Base-by-base conservation (phyloP, 1,140 invertebrate species). In the Drosophila navojoa region DNA sequence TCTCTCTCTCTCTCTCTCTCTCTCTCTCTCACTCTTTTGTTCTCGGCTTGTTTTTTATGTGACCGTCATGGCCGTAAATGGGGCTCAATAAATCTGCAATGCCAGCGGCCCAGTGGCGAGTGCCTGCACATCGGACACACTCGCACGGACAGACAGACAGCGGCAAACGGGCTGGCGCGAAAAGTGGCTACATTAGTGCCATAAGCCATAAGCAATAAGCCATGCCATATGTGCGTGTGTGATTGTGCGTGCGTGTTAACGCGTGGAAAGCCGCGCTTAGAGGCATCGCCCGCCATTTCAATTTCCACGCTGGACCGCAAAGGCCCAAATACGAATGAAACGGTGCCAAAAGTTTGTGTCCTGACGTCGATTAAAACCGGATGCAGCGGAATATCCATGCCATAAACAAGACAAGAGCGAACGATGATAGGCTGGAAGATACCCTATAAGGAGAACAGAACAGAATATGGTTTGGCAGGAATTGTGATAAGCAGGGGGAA, bases 231-330 rank as follows among this genome's bases (percentile, higher is more conserved):
- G 59, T 29, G 47, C 16, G n/a, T 62, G 35, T 57, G 10, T 53
- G 38, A 32, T 55, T 57, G 47, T 81, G 49, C 71, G 81, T 70
- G 59, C 72, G 72, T 73, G 81, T 85, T 84, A 77, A 74, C 81
- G 81, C 77, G 81, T 77, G 29, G 80, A 82, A 79, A 84, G 67
- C 63, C 16, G 60, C 76, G 80, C 80, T 82, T 76, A 66, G 80
- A 84, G 80, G 76, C 80, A 71, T 62, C 66, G 71, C 64, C 53
- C 42, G 77, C 76, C 66, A 79, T 76, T 82, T 84, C 80, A 79
- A 84, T 84, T 82, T 79, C 29, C 52, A 45, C 47, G 50, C 49
- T 66, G 59, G 42, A 71, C 13, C 19, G 59, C 40, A 35, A 72
- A 76, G 71, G 49, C 49, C 49, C 52, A 60, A 64, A 77, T 53